These are phyloP conservation scores for Pseudobourletiella spinata DNA, from an alignment of 1,140 invertebrate species.

Conservation along the genomic window DNA sequence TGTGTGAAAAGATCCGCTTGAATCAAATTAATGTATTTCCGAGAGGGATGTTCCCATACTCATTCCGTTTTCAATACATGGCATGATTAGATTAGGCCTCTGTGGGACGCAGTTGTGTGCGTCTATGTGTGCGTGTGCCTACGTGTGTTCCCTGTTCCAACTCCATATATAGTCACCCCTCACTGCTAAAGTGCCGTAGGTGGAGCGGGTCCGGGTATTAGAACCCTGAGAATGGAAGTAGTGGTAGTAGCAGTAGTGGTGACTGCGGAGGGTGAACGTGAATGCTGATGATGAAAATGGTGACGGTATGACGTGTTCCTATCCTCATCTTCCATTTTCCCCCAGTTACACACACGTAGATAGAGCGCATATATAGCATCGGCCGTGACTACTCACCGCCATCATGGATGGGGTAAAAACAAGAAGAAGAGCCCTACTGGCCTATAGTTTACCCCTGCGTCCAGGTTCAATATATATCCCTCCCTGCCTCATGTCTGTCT, in stretches of 20 bases:
- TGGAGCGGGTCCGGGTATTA: too few relatives aligned
- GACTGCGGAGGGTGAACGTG: conserved; percentile 1
- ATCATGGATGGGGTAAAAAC: neutral
- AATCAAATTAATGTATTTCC: conserved; percentile 22
- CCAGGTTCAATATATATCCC: too few relatives aligned
- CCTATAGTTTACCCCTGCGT: too few relatives aligned
- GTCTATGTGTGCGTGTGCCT: conserved; percentile 3
- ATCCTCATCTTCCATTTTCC: neutral
- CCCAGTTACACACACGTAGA: neutral
- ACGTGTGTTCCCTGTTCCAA: neutral
- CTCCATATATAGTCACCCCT: too few relatives aligned
- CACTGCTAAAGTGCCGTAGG: neutral
- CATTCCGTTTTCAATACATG: conserved; percentile 3
- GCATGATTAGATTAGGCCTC: conserved; percentile 21
- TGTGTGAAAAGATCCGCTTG: conserved; percentile 11
- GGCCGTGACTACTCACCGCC: too few relatives aligned
- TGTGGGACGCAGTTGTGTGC: conserved; percentile 14
- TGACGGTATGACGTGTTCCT: conserved; percentile 19
- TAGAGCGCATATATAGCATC: too few relatives aligned
- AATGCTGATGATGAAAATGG: neutral
- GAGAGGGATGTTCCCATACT: conserved; percentile 4
- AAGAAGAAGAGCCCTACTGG: neutral
- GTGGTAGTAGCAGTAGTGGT: too few relatives aligned
- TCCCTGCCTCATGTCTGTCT: too few relatives aligned
- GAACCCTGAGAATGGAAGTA: too few relatives aligned